Conservation (phyloP, 2,113 vertebrate genomes). For the Castor canadensis region DNA sequence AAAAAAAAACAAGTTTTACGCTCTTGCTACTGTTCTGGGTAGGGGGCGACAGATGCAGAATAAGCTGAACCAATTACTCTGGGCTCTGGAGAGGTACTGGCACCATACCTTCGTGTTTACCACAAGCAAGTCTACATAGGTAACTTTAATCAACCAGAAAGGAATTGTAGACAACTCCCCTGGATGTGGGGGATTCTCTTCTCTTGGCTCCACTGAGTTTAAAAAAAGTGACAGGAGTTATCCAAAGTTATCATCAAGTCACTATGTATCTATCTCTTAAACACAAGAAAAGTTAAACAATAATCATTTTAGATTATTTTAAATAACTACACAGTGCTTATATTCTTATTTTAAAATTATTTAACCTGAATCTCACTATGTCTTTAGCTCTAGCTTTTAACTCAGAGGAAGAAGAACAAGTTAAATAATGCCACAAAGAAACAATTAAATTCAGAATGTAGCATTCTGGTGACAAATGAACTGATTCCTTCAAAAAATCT, state of each 20-base stretch:
- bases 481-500: not conserved
- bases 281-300: not conserved
- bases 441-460: not conserved
- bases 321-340: not conserved
- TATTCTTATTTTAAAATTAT: not conserved
- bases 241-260: not conserved
- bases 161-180: too few relatives aligned
- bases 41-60: not conserved
- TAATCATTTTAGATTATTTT: not conserved
- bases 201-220: not conserved
- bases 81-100: not conserved
- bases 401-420: not conserved
- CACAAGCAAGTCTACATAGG: not conserved
- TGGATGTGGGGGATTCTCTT: not conserved
- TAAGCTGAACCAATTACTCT: not conserved
- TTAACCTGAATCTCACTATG: not conserved
- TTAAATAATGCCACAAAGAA: not conserved
- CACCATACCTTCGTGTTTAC: not conserved
- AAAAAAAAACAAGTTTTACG: not conserved
- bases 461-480: not conserved
- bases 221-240: not conserved
- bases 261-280: not conserved
- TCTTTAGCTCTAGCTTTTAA: not conserved
- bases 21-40: not conserved
- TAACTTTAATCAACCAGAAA: too few relatives aligned